Evolutionary conservation across 2,113 vertebrate genomes (phyloP).

Genomic region (Diadophis punctatus): DNA sequence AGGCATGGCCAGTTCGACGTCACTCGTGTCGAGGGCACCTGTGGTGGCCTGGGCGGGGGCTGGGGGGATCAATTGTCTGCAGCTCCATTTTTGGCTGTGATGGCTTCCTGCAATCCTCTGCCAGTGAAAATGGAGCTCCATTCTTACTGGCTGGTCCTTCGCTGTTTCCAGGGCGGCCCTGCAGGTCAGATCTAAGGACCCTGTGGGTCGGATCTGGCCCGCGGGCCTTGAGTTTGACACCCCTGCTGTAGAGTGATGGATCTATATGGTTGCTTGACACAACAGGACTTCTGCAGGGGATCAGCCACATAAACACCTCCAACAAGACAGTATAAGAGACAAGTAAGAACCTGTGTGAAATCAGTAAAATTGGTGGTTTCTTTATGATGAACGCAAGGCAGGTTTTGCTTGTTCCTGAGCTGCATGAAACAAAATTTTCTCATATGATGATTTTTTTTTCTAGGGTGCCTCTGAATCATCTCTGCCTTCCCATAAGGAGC

Average conservation of each 20-base stretch:
- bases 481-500: neutral
- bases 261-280: neutral
- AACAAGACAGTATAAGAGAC: neutral
- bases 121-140: too few species aligned
- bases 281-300: neutral
- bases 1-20: too few species aligned
- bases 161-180: too few species aligned
- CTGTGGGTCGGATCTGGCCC: too few species aligned
- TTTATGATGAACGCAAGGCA: neutral
- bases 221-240: too few species aligned
- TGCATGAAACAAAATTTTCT: neutral
- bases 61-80: too few species aligned
- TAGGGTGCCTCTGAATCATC: constrained; percentile 8
- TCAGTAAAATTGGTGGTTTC: neutral
- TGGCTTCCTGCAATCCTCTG: too few species aligned
- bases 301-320: neutral
- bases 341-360: neutral
- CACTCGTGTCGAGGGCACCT: too few species aligned
- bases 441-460: neutral
- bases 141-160: too few species aligned
- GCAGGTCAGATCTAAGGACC: too few species aligned
- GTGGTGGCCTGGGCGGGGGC: too few species aligned
- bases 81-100: too few species aligned
- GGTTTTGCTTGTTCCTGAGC: neutral
- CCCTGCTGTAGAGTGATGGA: neutral